Evolutionary conservation across 2,113 vertebrate genomes (phyloP), one percentile per base, ranked within the genome.

Genomic region (Nibea albiflora): DNA sequence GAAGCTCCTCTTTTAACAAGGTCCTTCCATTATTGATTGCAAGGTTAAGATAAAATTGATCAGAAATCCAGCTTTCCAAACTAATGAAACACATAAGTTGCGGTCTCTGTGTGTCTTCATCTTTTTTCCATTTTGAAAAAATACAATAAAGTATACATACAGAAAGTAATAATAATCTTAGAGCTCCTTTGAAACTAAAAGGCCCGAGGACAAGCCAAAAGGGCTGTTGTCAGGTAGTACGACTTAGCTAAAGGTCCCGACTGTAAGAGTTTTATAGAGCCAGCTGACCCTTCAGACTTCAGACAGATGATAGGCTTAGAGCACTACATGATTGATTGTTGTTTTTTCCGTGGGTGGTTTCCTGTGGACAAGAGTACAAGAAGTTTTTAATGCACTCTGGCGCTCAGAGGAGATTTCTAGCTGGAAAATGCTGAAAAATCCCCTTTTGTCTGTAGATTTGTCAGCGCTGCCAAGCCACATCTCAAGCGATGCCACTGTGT

Each of bases 381-480:
- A 72, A 6, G 8, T 46, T 20, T 70, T 12, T 12, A 7, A 68
- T 60, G 47, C 68, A 46, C 4, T 3, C 39, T 31, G 11, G 54
- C 22, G 57, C 20, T 77, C 22, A 50, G 39, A 70, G 8, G 57
- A 74, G 46, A 74, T 15, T 15, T 35, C 24, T 15, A 14, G 14
- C 24, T 42, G 61, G 35, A 17, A 50, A 49, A 35, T 49, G 61
- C 22, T 54, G 31, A 74, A 73, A 73, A 66, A 39, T 39, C 54
- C 44, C 20, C 2, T 15, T 16, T 35, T 31, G 10, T 11, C 1
- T 47, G n/a, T 56, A 49, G 7, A 58, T 72, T 75, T 69, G 19
- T 75, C 71, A 73, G 50, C 73, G 24, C 63, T 53, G 62, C 60
- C n/a, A 77, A 66, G 14, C 47, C 67, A 42, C 22, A 81, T 35